A percentile compares a stretch with the other conserved stretches of the same genome.
Conservation (phyloP, 2,888 invertebrate species). For the Camponotus fellah region DNA sequence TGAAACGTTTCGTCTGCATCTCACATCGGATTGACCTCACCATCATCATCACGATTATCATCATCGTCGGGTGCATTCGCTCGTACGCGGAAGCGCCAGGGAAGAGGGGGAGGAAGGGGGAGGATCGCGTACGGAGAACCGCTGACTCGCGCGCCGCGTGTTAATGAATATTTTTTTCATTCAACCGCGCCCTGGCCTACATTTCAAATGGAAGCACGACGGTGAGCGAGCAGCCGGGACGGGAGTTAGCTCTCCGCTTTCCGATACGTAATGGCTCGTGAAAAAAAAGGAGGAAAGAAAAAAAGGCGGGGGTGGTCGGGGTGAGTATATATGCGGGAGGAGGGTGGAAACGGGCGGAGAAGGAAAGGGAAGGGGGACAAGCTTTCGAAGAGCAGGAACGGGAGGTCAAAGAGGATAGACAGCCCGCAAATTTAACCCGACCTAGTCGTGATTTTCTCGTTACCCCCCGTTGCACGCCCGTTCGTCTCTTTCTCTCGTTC, state of each 20-base stretch:
- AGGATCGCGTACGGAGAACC: constrained; percentile 75
- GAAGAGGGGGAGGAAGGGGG: neutral
- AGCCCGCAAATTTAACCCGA: constrained; percentile 58
- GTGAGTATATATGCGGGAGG: neutral
- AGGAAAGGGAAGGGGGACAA: neutral
- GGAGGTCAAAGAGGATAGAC: constrained; percentile 45
- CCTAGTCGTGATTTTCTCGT: constrained; percentile 59
- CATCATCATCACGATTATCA: too few species aligned
- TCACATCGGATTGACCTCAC: neutral
- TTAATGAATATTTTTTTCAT: constrained; percentile 85
- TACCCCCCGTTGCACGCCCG: constrained; percentile 26
- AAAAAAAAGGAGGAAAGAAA: constrained; percentile 49
- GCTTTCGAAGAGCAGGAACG: constrained; percentile 24
- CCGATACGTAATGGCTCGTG: constrained; percentile 68
- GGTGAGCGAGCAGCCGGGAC: constrained; percentile 52
- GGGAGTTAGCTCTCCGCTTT: constrained; percentile 69
- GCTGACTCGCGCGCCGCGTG: constrained; percentile 79
- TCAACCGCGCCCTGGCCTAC: constrained; percentile 84
- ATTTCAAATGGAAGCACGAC: constrained; percentile 77
- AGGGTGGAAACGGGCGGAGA: neutral
- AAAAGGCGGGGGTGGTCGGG: neutral
- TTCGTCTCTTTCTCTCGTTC: neutral
- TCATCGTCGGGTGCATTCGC: neutral
- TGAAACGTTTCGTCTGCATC: constrained; percentile 52
- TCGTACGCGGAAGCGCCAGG: neutral